Base-by-base conservation (phyloP, 2,113 vertebrate species). In the Stegostoma tigrinum region DNA sequence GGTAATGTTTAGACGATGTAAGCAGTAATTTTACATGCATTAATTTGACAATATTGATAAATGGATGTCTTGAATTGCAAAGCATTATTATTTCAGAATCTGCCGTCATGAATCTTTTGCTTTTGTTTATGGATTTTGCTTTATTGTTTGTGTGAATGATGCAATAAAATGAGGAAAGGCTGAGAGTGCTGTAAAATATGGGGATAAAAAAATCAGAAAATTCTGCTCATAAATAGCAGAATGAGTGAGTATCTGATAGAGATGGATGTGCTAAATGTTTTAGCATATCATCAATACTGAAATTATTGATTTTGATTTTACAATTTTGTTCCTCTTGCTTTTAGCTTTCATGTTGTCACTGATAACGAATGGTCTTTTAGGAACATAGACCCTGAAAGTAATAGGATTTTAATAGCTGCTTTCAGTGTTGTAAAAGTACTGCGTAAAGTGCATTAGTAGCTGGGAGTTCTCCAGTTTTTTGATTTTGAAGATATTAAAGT, bases 1-100 rank as follows among this genome's bases (percentile, higher is more conserved):
- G 98, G 99, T 99, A 85, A 66, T 42, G 61, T 66, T 45, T 93
- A 34, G 61, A 93, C 23, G n/a, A 42, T 93, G 61, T 12, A 38
- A n/a, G 2, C 19, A 66, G 34, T 38, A 66, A 38, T 64, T 15
- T 87, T 14, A 30, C 55, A 14, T 89, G 67, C 48, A 19, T 86
- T 86, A 52, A 27, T 89, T 95, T 97, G 24, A 61, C 19, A 97
- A 75, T 27, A 10, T 30, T 68, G 15, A 52, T 96, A 67, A 64
- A 2, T 24, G 30, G 48, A 48, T 85, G 45, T 72, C 21, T 90
- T 90, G 52, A 89, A 89, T 34, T 91, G 61, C 61, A 64, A 91
- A 91, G 19, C 89, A 64, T 64, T 21, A 64, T 64, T 38, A 66
- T 38, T 27, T 89, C 24, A 5, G 30, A 64, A n/a, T 91, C 27